These are phyloP conservation scores for Helostoma temminkii DNA, from an alignment of 2,797 vertebrate genomes.

Conservation along the genomic window DNA sequence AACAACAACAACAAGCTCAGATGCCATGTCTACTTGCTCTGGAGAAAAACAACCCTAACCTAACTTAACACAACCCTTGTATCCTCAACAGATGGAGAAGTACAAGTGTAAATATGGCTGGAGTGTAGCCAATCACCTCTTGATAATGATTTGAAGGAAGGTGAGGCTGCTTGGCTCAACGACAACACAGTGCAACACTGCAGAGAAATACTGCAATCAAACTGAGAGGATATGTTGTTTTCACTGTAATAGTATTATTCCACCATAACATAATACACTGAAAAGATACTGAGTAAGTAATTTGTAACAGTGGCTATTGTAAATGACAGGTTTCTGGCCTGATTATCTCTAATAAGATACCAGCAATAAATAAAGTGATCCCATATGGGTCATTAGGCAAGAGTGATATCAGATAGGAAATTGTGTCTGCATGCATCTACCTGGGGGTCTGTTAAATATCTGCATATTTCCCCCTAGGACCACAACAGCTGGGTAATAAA, in stretches of 20 bases:
- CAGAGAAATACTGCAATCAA: background rate
- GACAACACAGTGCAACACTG: conserved; percentile 22
- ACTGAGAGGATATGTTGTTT: conserved; percentile 15
- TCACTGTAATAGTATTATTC: conserved; percentile 16
- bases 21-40: conserved; percentile 31
- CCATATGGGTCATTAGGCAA: conserved; percentile 15
- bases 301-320: background rate
- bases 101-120: conserved; percentile 26
- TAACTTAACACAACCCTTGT: conserved; percentile 31
- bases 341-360: background rate
- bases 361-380: conserved; percentile 5
- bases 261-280: conserved; percentile 6
- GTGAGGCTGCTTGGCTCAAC: conserved; percentile 12
- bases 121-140: background rate
- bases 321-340: background rate
- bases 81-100: conserved; percentile 54
- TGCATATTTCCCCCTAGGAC: background rate
- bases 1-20: conserved; percentile 42
- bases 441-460: conserved; percentile 7
- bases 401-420: background rate
- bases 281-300: conserved; percentile 14
- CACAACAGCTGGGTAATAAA: conserved; percentile 20
- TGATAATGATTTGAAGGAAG: conserved; percentile 17
- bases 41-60: conserved; percentile 47
- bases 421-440: background rate